Base-by-base conservation (phyloP, 2,888 invertebrate species). In the Eubasilissa splendida region DNA sequence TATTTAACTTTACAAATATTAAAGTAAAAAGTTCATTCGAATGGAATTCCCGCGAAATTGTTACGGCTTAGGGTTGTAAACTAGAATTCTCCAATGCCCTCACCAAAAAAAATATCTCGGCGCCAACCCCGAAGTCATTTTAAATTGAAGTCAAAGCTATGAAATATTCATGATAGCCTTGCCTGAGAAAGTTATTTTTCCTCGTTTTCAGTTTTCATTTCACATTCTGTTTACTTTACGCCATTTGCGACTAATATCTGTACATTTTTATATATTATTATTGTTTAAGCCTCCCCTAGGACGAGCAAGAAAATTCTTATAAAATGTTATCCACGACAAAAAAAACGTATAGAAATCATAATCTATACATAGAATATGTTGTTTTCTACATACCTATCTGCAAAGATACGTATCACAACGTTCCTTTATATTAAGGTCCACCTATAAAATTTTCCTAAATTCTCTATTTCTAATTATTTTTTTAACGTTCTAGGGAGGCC, bases 131-230 rank as follows among this genome's bases (percentile, higher is more conserved):
- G 31, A 74, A 79, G 79, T 42, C 74, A 65, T 63, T 79, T 73
- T 73, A 65, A 65, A 71, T 74, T 79, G 31, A 79, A 79, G 70
- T 79, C 70, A 42, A 12, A 31, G 42, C 4, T 54, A 73, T 79
- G 73, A 79, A 79, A 73, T 63, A 79, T 79, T 79, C 79, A 79
- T 63, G 63, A 65, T 59, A n/a, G 63, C 14, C 53, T 73, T 71
- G 78, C 31, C 52, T 14, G 59, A 74, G 60, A 50, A 42, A 53
- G 22, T 7, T 60, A 9, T 63, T 60, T 59, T 75, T 60, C 52
- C 22, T 75, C 52, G 60, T 60, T 75, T 50, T 50, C 60, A 31
- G 71, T 50, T 50, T 50, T n/a, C 14, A 14, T 68, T 68, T 68
- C 50, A 14, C 68, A 12, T 73, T 70, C 58, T 73, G 71, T 73